phyloP scores from a whole-genome alignment of 2,888 invertebrate genomes.

The Nemotelus nigrinus region DNA sequence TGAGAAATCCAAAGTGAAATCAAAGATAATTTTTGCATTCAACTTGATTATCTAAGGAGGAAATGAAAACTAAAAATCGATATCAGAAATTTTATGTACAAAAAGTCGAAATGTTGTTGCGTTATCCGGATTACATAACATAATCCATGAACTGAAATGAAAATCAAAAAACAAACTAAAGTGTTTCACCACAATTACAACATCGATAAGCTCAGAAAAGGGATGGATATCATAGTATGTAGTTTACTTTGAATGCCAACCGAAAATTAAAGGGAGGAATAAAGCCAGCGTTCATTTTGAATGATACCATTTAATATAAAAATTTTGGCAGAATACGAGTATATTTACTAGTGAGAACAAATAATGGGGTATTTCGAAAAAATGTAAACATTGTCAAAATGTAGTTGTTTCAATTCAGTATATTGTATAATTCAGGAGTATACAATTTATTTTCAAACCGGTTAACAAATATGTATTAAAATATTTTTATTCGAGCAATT shows the following conservation, averaged over 20 bases:
- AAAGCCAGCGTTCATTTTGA: conserved; percentile 16
- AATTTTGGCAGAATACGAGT: not conserved
- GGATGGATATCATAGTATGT: not conserved
- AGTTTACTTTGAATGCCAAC: conserved; percentile 22
- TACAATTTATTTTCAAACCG: too few species aligned
- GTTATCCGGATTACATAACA: not conserved
- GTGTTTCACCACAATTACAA: conserved; percentile 34
- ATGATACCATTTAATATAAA: not conserved
- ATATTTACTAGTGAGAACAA: too few species aligned
- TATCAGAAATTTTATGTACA: too few species aligned
- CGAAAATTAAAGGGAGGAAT: conserved; percentile 14
- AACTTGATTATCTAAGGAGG: too few species aligned
- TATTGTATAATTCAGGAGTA: conserved; percentile 2
- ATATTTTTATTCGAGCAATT: too few species aligned
- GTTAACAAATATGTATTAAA: too few species aligned
- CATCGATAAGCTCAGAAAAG: conserved; percentile 37
- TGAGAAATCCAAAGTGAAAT: too few species aligned
- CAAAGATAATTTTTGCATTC: too few species aligned
- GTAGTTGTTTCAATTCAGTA: not conserved
- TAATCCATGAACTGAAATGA: not conserved
- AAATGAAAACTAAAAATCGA: too few species aligned
- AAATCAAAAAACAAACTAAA: conserved; percentile 5
- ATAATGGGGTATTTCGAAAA: too few species aligned
- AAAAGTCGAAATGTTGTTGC: too few species aligned
- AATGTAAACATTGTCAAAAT: not conserved